Conservation (phyloP, 2,888 invertebrate species). For the Eupeodes latifasciatus region DNA sequence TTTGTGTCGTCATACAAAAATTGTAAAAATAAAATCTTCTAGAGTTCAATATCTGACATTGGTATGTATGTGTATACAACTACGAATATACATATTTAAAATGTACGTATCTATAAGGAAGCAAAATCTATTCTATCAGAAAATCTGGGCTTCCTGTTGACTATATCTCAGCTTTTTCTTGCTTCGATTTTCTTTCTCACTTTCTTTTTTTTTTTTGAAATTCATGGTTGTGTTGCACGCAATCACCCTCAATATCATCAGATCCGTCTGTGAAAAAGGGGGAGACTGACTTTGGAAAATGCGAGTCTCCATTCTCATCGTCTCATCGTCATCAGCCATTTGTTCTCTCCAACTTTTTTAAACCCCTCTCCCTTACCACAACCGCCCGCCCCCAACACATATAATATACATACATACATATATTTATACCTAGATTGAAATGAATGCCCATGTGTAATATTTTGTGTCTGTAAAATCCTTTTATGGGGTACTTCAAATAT, state of each 20-base stretch:
- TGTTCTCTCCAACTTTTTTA: slow-evolving; percentile 28
- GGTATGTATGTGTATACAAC: no score
- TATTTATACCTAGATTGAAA: slow-evolving; percentile 4
- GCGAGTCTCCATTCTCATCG: slow-evolving; percentile 37
- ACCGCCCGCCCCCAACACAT: no score
- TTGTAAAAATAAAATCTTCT: background rate
- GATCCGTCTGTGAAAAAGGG: background rate
- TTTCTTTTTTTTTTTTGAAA: slow-evolving; percentile 39
- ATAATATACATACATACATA: no score
- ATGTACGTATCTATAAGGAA: background rate
- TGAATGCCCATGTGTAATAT: slow-evolving; percentile 72
- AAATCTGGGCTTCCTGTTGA: slow-evolving; percentile 71
- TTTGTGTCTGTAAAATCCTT: slow-evolving; percentile 70
- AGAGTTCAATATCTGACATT: background rate
- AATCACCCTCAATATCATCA: slow-evolving; percentile 53
- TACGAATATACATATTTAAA: no score
- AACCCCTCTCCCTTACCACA: background rate
- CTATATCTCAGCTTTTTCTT: slow-evolving; percentile 42
- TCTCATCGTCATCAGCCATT: slow-evolving; percentile 56
- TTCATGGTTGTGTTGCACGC: slow-evolving; percentile 67
- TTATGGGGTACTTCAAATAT: slow-evolving; percentile 62
- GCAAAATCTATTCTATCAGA: slow-evolving; percentile 67
- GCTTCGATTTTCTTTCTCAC: slow-evolving; percentile 31
- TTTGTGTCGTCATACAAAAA: background rate
- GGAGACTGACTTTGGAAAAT: slow-evolving; percentile 29